Evolutionary conservation across 2,113 vertebrate species (phyloP).

Genomic region (Sander lucioperca): DNA sequence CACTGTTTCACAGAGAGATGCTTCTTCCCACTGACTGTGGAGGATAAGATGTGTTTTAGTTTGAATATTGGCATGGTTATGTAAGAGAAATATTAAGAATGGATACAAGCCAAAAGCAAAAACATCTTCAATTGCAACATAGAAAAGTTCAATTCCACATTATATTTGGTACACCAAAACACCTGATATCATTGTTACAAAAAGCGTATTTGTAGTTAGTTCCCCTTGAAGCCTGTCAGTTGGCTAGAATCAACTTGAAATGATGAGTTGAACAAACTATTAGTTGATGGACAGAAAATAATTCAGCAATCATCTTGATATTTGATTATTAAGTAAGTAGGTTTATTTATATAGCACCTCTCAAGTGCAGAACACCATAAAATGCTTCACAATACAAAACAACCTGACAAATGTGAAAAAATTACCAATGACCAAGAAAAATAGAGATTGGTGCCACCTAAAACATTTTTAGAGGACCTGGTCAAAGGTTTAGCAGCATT

Average conservation of each 20-base stretch:
- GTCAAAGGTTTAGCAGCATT: not conserved
- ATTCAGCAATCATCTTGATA: not conserved
- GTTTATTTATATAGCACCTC: constrained; percentile 8
- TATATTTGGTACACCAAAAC: not conserved
- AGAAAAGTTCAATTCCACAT: not conserved
- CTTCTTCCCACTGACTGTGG: constrained; percentile 61
- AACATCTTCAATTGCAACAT: constrained; percentile 25
- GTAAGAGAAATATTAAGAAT: constrained; percentile 45
- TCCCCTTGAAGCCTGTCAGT: not conserved
- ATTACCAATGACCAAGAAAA: not conserved
- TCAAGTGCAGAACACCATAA: constrained; percentile 5
- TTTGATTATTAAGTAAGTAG: not conserved
- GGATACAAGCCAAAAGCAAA: constrained; percentile 35
- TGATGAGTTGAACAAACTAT: not conserved
- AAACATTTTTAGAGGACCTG: not conserved
- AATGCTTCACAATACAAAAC: not conserved
- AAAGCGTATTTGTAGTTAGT: not conserved
- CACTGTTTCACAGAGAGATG: constrained; percentile 36
- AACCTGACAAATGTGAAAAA: not conserved
- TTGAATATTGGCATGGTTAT: constrained; percentile 63
- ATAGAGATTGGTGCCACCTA: not conserved
- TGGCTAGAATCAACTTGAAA: not conserved
- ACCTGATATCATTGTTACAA: not conserved
- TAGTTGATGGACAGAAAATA: not conserved
- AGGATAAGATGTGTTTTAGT: constrained; percentile 52